Conservation (phyloP, 2,797 vertebrate genomes). For the Gobio occitaniae region DNA sequence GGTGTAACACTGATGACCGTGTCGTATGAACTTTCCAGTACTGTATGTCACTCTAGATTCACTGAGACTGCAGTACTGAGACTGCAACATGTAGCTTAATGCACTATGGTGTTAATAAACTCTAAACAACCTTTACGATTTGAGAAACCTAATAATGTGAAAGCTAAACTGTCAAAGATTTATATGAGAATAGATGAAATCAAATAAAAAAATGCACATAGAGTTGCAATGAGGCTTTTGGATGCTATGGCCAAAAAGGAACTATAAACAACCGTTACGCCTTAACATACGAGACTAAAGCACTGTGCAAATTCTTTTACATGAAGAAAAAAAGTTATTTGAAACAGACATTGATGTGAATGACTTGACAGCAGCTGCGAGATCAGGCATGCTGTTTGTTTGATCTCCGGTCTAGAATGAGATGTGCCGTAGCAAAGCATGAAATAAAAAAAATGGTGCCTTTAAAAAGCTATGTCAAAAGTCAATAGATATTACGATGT, state of each 20-base stretch:
- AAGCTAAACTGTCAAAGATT: slow-evolving; percentile 11
- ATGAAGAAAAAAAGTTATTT: neutral
- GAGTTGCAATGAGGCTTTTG: neutral
- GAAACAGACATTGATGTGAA: neutral
- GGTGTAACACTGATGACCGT: slow-evolving; percentile 69
- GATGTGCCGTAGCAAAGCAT: slow-evolving; percentile 57
- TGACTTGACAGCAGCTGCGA: slow-evolving; percentile 42
- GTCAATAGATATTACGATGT: slow-evolving; percentile 69
- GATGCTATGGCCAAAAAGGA: neutral
- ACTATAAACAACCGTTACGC: slow-evolving; percentile 15
- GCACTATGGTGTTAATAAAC: slow-evolving; percentile 37
- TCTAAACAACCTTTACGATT: slow-evolving; percentile 35
- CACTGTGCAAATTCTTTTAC: slow-evolving; percentile 34
- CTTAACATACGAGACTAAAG: slow-evolving; percentile 14
- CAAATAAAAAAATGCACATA: neutral
- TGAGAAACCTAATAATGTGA: slow-evolving; percentile 23
- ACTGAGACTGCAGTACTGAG: slow-evolving; percentile 23
- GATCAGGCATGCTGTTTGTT: slow-evolving; percentile 53
- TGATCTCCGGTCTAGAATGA: slow-evolving; percentile 53
- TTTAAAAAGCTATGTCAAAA: slow-evolving; percentile 74
- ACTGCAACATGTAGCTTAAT: slow-evolving; percentile 52
- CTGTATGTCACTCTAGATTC: slow-evolving; percentile 8
- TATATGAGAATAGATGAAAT: slow-evolving; percentile 27
- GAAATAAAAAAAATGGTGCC: slow-evolving; percentile 46
- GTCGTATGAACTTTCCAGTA: slow-evolving; percentile 49